Conservation (phyloP, 1,140 invertebrate genomes). For the Bombus confusus region DNA sequence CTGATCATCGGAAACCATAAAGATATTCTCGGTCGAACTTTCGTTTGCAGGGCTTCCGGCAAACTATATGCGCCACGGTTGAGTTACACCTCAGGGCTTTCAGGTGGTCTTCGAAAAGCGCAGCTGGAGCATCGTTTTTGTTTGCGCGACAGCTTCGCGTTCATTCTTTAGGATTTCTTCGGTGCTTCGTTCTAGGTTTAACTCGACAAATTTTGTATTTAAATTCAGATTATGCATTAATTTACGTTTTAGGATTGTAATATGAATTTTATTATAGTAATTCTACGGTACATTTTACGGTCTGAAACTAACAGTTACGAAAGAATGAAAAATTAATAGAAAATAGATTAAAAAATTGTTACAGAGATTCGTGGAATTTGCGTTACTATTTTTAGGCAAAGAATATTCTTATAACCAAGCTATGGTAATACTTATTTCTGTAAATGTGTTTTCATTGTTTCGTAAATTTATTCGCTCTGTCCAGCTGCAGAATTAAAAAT, state of each 20-base stretch:
- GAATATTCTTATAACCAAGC: no score
- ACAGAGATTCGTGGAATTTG: no score
- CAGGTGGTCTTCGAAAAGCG: conserved; percentile 19
- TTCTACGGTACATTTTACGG: no score
- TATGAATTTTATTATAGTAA: no score
- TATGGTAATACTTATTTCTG: no score
- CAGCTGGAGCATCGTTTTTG: conserved; percentile 11
- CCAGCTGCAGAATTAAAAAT: no score
- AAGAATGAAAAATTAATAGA: no score
- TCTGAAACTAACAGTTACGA: no score
- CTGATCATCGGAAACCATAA: conserved; percentile 40
- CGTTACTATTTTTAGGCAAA: no score
- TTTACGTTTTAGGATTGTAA: background rate
- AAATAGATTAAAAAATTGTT: no score
- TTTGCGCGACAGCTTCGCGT: conserved; percentile 29
- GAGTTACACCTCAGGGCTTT: background rate
- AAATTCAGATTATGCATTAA: background rate
- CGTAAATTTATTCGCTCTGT: no score
- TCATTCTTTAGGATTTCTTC: conserved; percentile 43
- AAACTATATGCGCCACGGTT: background rate
- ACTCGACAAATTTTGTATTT: background rate
- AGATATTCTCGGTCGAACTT: conserved; percentile 47
- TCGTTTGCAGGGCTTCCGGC: conserved; percentile 27
- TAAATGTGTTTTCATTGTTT: no score
- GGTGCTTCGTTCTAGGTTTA: background rate